Conservation (phyloP, 2,113 vertebrate genomes). For the Camarhynchus parvulus region DNA sequence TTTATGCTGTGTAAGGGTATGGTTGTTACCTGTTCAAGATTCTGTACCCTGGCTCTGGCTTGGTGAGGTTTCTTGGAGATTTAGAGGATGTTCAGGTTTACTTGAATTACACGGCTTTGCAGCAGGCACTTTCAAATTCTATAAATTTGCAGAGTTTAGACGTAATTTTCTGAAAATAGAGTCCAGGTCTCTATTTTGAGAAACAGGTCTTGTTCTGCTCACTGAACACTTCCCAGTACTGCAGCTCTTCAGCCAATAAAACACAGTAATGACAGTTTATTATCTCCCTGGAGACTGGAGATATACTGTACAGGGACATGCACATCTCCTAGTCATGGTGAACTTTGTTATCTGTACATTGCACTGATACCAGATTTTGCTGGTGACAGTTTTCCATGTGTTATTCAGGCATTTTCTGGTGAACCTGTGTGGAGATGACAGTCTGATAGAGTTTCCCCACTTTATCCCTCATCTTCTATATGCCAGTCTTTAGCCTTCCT, state of each 20-base stretch:
- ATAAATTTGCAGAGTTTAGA: neutral
- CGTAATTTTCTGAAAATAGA: neutral
- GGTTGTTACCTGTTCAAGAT: neutral
- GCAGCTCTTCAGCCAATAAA: neutral
- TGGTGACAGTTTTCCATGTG: neutral
- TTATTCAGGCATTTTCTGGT: neutral
- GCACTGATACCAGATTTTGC: neutral
- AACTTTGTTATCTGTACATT: neutral
- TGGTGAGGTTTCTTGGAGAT: neutral
- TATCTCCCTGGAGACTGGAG: neutral
- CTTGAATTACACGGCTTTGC: neutral
- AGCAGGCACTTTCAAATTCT: neutral
- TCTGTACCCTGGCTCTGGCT: neutral
- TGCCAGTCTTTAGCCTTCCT: neutral
- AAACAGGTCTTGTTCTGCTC: neutral
- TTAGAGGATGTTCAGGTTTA: neutral
- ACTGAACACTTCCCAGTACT: neutral
- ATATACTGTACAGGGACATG: neutral
- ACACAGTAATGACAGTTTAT: neutral
- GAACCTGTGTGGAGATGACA: neutral
- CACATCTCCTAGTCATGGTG: neutral
- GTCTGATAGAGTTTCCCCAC: neutral
- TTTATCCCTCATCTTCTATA: neutral
- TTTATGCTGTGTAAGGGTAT: neutral
- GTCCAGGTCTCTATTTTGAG: neutral